Percentiles rank a stretch among this genome's conserved stretches.
Evolutionary conservation across 2,113 vertebrate genomes (phyloP).

Genomic region (Megaptera novaeangliae): DNA sequence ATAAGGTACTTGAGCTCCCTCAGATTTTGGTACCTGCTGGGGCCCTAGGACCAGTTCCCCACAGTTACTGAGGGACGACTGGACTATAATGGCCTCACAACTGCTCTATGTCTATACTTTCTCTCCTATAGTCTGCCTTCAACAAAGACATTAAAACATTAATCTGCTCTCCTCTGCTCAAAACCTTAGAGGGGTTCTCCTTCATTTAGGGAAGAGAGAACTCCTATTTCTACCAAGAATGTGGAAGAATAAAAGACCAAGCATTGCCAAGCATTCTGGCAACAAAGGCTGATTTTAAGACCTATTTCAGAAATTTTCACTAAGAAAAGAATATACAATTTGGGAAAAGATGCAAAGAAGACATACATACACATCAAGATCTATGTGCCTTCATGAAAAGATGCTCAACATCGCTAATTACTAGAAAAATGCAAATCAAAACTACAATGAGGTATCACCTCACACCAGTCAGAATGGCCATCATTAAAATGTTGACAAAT

Average conservation of each 20-base stretch:
- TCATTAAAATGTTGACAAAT: too few species aligned
- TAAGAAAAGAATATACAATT: background rate
- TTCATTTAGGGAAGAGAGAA: background rate
- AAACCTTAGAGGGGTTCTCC: background rate
- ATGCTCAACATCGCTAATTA: too few species aligned
- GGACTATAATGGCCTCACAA: background rate
- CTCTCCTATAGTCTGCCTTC: background rate
- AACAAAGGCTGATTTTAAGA: background rate
- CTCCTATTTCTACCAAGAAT: background rate
- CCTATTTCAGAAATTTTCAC: background rate
- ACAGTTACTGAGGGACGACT: too few species aligned
- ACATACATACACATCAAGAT: fast-evolving
- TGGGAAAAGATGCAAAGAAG: background rate
- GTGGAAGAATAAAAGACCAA: background rate
- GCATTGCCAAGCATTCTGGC: background rate
- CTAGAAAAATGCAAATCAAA: too few species aligned
- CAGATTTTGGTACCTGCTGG: too few species aligned
- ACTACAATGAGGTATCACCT: too few species aligned
- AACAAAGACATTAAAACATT: background rate
- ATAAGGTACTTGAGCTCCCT: too few species aligned
- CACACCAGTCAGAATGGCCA: too few species aligned
- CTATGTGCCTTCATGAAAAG: too few species aligned
- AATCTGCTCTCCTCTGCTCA: background rate
- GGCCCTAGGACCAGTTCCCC: too few species aligned
- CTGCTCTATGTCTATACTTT: background rate